These are phyloP conservation scores for Murina feae DNA, from an alignment of 2,113 vertebrate genomes.

Conservation along the genomic window DNA sequence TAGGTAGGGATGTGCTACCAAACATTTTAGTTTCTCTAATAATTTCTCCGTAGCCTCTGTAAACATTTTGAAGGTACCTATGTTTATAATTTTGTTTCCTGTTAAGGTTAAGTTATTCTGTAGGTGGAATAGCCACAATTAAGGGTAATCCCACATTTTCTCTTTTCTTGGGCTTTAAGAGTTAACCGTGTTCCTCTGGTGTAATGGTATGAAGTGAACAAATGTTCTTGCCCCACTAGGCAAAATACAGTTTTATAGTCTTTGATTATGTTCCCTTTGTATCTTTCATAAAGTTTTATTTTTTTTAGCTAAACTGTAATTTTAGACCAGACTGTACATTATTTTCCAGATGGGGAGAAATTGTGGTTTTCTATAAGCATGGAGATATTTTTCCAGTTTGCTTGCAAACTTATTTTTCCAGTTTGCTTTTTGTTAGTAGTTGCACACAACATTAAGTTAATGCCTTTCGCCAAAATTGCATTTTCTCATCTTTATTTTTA, in stretches of 20 bases:
- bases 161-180: neutral
- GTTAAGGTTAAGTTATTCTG: neutral
- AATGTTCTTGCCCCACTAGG: neutral
- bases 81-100: neutral
- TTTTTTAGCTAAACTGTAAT: neutral
- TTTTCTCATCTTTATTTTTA: neutral
- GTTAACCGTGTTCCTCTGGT: neutral
- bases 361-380: neutral
- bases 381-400: neutral
- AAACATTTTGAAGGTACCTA: neutral
- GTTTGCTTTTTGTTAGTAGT: neutral
- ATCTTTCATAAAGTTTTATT: neutral
- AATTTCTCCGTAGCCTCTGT: neutral
- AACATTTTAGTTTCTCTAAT: constrained; percentile 7
- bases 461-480: neutral
- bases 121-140: neutral
- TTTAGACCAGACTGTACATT: neutral
- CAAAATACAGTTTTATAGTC: neutral
- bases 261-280: neutral
- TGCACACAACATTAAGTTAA: constrained; percentile 2
- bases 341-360: neutral
- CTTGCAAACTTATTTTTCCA: neutral
- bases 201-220: neutral
- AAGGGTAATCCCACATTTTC: neutral
- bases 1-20: constrained; percentile 17